Evolutionary conservation across 2,797 vertebrate genomes (phyloP), one percentile per base, ranked within the genome.

Genomic region (Margarornis squamiger): DNA sequence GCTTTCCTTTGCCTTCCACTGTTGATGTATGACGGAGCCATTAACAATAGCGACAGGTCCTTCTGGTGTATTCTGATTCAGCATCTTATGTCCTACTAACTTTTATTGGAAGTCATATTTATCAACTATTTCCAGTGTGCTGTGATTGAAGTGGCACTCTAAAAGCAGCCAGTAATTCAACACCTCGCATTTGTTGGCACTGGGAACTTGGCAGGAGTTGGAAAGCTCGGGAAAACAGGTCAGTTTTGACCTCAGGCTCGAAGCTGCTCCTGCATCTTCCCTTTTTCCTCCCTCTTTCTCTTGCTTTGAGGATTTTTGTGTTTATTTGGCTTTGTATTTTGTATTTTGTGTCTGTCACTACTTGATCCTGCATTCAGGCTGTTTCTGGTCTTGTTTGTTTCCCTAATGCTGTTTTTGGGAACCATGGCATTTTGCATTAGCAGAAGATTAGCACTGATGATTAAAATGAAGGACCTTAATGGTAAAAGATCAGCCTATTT

Each of bases 31-130:
- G 54, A 75, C 62, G 21, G 71, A 72, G 14, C 62, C 11, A 38
- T 87, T 96, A 91, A 68, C 67, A 52, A 75, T 24, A 86, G 59
- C 3, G 9, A 84, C 48, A 46, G 36, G 36, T 62, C 41, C 34
- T 94, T 92, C 77, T 94, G 49, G 27, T 83, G 90, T 93, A 66
- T 84, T 93, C 59, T 88, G 54, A 65, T 92, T 93, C 92, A 92
- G 68, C 36, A 39, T 43, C 39, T 9, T 68, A 52, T 14, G 20
- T 92, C 81, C 45, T 84, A 32, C 32, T 86, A 39, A 54, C 62
- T 84, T 93, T 70, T 88, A 57, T 48, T 65, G 62, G n/a, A 68
- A 81, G 62, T 81, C 36, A n/a, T 77, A 74, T 93, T 96, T 91
- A 90, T 91, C 90, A 92, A 46, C 62, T 94, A 78, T 77, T 94